Evolutionary conservation across 2,797 vertebrate genomes (phyloP).

Genomic region (Neosilurus mollespiculum): DNA sequence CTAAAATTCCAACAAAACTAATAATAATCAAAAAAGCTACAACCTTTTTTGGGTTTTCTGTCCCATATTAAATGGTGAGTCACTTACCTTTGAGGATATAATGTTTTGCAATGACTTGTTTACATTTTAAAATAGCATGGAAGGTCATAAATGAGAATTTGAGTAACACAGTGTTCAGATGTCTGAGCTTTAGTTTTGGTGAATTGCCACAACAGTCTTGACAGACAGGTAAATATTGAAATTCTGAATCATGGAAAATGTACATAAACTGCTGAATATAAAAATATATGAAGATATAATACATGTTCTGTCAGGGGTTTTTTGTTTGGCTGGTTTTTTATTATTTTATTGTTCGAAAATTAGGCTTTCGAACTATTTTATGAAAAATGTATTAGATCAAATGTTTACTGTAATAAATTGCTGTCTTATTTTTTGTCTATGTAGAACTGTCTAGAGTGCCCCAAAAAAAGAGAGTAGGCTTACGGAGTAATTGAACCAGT

Average conservation of each 20-base stretch:
- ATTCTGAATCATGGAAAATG: slow-evolving; percentile 21
- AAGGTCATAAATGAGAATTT: background rate
- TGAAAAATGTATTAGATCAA: background rate
- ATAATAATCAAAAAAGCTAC: background rate
- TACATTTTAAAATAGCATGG: background rate
- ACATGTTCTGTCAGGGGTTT: background rate
- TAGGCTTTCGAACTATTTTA: background rate
- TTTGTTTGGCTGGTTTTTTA: background rate
- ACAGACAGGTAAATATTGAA: slow-evolving; percentile 17
- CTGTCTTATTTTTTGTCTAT: slow-evolving; percentile 3
- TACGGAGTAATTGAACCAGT: slow-evolving; percentile 39
- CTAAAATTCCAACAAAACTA: background rate
- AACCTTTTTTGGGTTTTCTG: background rate
- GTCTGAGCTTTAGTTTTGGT: background rate
- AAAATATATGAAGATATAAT: background rate
- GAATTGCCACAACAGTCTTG: background rate
- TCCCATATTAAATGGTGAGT: background rate
- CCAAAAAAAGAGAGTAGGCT: slow-evolving; percentile 3
- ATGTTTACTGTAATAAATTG: slow-evolving; percentile 27
- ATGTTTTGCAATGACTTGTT: background rate
- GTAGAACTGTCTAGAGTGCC: background rate
- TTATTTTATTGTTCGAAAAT: no score
- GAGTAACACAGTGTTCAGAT: background rate
- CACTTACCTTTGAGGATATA: background rate
- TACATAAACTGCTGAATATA: background rate